Conservation (phyloP, 1,140 invertebrate genomes). For the Pogonomyrmex barbatus region DNA sequence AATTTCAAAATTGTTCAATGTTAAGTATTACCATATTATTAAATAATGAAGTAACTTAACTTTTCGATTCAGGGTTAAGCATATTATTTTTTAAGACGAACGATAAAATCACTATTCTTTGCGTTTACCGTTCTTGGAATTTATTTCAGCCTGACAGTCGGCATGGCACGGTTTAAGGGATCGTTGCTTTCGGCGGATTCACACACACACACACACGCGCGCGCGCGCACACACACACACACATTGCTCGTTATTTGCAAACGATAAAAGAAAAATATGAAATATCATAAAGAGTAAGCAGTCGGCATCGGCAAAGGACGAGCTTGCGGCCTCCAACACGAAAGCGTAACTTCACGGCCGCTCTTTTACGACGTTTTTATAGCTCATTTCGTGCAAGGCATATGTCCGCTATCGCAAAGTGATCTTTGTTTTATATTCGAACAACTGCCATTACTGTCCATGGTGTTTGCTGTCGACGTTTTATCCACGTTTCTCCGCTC, state of each 20-base stretch:
- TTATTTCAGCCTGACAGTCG: neutral
- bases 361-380: slow-evolving; percentile 73
- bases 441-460: slow-evolving; percentile 35
- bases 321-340: slow-evolving; percentile 28
- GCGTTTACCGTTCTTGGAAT: neutral
- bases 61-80: neutral
- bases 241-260: slow-evolving; percentile 4
- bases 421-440: slow-evolving; percentile 72
- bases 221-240: too few relatives aligned
- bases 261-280: slow-evolving; percentile 19
- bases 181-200: neutral
- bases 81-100: neutral
- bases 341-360: slow-evolving; percentile 56
- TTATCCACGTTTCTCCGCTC: slow-evolving; percentile 27
- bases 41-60: neutral
- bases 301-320: slow-evolving; percentile 30
- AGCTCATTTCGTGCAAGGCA: slow-evolving; percentile 67
- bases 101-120: neutral
- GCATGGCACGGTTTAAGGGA: neutral
- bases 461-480: slow-evolving; percentile 51
- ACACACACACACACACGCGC: too few relatives aligned
- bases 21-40: neutral
- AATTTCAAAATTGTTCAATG: neutral
- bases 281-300: neutral
- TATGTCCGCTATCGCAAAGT: slow-evolving; percentile 69